Percentiles rank a stretch among this genome's conserved stretches.
Evolutionary conservation across 1,140 invertebrate genomes (phyloP).

Genomic region (Heliconius hermathena): DNA sequence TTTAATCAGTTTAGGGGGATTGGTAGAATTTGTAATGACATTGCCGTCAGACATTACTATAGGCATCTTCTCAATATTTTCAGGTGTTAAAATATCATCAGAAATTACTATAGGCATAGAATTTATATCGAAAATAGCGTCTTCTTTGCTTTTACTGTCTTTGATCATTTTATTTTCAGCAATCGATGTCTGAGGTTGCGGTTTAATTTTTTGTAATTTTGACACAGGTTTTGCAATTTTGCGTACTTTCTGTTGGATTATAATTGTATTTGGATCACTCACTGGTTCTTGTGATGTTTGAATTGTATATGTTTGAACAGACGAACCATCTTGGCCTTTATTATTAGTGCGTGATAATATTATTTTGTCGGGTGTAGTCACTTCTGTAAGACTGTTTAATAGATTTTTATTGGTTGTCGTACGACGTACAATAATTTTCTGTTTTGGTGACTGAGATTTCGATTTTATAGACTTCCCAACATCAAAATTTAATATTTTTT

Average conservation of each 20-base stretch:
- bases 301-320: conserved; percentile 77
- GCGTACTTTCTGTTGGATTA: conserved; percentile 68
- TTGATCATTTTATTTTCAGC: conserved; percentile 53
- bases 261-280: conserved; percentile 60
- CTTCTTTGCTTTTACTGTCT: conserved; percentile 48
- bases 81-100: conserved; percentile 83
- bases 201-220: conserved; percentile 67
- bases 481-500: conserved; percentile 78
- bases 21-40: conserved; percentile 60
- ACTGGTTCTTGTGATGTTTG: conserved; percentile 59
- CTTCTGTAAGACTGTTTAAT: conserved; percentile 64
- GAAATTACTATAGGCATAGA: conserved; percentile 88
- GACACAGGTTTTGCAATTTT: conserved; percentile 61
- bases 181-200: conserved; percentile 51
- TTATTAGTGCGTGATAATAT: conserved; percentile 66
- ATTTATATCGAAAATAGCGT: conserved; percentile 87
- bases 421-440: conserved; percentile 78
- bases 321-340: conserved; percentile 59
- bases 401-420: conserved; percentile 60
- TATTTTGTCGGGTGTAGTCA: conserved; percentile 67
- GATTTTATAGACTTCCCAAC: conserved; percentile 61
- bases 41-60: conserved; percentile 84
- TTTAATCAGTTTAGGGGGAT: conserved; percentile 63
- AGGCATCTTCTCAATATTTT: conserved; percentile 85
- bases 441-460: conserved; percentile 66